Evolutionary conservation across 1,140 invertebrate genomes (phyloP).

Genomic region (Drosophila parvula): DNA sequence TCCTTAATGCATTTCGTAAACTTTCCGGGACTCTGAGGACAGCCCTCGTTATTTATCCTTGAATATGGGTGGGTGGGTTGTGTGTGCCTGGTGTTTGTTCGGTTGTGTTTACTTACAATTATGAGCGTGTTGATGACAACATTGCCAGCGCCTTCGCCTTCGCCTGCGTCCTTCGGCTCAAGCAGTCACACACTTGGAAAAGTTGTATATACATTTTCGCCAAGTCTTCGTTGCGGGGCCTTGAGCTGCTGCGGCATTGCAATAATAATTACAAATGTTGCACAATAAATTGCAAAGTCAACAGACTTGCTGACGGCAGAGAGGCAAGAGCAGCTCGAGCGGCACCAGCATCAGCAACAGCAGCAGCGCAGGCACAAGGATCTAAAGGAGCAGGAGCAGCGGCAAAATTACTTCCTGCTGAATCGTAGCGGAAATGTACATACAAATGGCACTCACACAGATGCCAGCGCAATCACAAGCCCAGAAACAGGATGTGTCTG

Average conservation of each 20-base stretch:
- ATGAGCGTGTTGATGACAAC: conserved; percentile 79
- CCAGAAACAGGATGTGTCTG: conserved; percentile 52
- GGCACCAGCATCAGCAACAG: background rate
- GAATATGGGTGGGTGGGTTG: conserved; percentile 3
- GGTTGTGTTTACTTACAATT: conserved; percentile 80
- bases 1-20: conserved; percentile 13
- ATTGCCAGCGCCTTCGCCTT: conserved; percentile 24
- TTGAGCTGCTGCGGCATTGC: conserved; percentile 64
- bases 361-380: background rate
- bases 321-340: background rate
- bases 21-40: conserved; percentile 18
- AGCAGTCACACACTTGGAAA: conserved; percentile 71
- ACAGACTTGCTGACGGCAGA: conserved; percentile 59
- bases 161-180: conserved; percentile 54
- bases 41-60: conserved; percentile 33
- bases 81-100: conserved; percentile 49
- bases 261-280: conserved; percentile 84
- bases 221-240: conserved; percentile 31
- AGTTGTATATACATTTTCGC: conserved; percentile 37
- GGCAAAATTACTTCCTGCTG: conserved; percentile 80
- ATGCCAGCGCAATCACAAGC: conserved; percentile 39
- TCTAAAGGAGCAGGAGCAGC: conserved; percentile 23
- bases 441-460: conserved; percentile 72
- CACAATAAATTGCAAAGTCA: conserved; percentile 83
- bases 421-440: conserved; percentile 78